phyloP scores from a whole-genome alignment of 1,140 invertebrate genomes.

The Stenopsyche tienmushanensis region DNA sequence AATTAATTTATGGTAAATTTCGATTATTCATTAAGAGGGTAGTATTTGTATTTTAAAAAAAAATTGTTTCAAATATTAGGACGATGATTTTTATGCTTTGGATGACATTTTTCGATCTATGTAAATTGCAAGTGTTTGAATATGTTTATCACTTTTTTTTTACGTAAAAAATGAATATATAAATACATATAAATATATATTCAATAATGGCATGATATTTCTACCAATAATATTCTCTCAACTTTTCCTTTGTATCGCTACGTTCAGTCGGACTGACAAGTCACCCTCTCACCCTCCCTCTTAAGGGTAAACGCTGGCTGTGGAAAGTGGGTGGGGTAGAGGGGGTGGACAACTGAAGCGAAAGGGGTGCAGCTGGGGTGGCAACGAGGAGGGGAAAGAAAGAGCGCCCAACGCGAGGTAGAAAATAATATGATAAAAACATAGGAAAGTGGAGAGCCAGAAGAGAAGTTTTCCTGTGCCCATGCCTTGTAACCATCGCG shows the following conservation, averaged over 20 bases:
- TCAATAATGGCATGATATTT: conserved; percentile 20
- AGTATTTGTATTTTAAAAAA: no score
- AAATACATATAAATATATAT: no score
- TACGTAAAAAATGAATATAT: no score
- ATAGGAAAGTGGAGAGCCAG: conserved; percentile 38
- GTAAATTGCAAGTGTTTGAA: no score
- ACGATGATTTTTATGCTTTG: no score
- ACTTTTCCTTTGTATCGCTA: conserved; percentile 32
- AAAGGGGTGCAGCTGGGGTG: conserved; percentile 6
- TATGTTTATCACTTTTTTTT: no score
- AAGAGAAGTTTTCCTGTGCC: conserved; percentile 23
- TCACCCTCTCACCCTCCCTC: conserved; percentile 21
- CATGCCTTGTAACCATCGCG: no score
- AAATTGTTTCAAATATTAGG: no score
- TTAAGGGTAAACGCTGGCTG: conserved; percentile 29
- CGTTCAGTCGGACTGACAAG: conserved; percentile 34
- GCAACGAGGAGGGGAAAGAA: conserved; percentile 30
- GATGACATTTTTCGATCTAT: no score
- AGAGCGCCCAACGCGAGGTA: conserved; percentile 39
- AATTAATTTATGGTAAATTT: no score
- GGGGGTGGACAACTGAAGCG: conserved; percentile 17
- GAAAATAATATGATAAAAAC: conserved; percentile 43
- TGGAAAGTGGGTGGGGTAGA: conserved; percentile 11
- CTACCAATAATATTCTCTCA: conserved; percentile 30
- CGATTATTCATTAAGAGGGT: no score